Evolutionary conservation across 2,888 invertebrate species (phyloP), one percentile per base, ranked within the genome.

Genomic region (Aleiodes alternator): DNA sequence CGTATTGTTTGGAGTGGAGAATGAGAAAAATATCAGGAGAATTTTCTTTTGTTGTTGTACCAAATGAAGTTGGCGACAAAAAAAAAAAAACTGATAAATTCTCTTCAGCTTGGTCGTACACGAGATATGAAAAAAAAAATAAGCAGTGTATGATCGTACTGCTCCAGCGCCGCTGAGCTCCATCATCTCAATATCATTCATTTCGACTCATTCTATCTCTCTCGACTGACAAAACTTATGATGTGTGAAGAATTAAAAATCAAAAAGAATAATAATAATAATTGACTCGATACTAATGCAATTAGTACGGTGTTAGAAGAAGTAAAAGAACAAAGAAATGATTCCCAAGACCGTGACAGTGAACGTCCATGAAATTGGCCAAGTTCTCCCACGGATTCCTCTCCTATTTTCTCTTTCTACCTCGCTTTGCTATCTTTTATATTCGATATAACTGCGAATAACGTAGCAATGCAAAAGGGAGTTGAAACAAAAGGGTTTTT

Each of bases 301-400:
- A 86, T 86, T 86, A 86, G 81, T 82, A 82, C 79, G 81, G 81
- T 79, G 80, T 70, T 79, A 76, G 74, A 74, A 77, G 73, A 51
- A 76, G 79, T 64, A 79, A 69, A 80, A 81, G 80, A 84, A 82
- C 80, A 66, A 79, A 64, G 73, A 73, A 80, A 80, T 79, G 80
- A 78, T 80, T 78, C 80, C 78, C 82, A 83, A 76, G 50, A 86
- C 84, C 87, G 84, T 86, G 84, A 83, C 85, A 84, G 77, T 79
- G 84, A 86, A 84, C 82, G 82, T 83, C 85, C 87, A 84, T 87
- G 85, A 86, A 86, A 87, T 84, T 84, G 82, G 82, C 77, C 78
- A 80, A 80, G 81, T 81, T 84, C 83, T 86, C 86, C 83, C 84
- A 85, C 85, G 84, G 84, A 81, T 80, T 34, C 74, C 74, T 14